Evolutionary conservation across 2,797 vertebrate genomes (phyloP), one percentile per base, ranked within the genome.

Genomic region (Lutjanus campechanus): DNA sequence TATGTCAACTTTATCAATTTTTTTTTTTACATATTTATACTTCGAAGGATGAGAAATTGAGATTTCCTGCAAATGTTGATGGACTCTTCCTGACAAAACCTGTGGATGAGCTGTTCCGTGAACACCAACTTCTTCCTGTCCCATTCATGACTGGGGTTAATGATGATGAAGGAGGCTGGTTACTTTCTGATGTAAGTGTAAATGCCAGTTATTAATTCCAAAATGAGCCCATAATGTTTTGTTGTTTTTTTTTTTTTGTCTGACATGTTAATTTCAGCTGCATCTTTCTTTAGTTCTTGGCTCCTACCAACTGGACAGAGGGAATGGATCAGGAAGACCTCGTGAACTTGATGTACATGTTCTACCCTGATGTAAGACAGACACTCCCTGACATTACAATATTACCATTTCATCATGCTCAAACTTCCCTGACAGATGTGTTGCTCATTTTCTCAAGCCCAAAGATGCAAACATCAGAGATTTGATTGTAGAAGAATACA

Each of bases 121-220:
- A 89, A 40, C 88, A 86, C 1, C 77, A 95, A 59, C 65, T 96
- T 73, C 89, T 67, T 53, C 93, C 89, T 44, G 36, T 95, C 1
- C 95, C 96, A 0, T 93, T 96, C 44, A 92, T 96, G 80, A 95
- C 84, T 0, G 96, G 95, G 2, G 7, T 95, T 15, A 95, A 80
- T 58, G 69, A 86, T n/a, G 85, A 96, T 70, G 96, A 96, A 85
- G 88, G 69, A 1, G 95, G 95, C 15, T 95, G 76, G 77, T 0
- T 81, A 11, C 7, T 96, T 8, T 0, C 59, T 10, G 0, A 0
- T n/a, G 95, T 96, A 84, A 94, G 93, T 89, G 5, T n/a, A 1
- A 41, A 63, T 59, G 17, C 11, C 19, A 0, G 50, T 4, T 36
- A 53, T 70, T 58, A 1, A 46, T 68, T 51, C 25, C 0, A 6